A percentile compares a stretch with the other conserved stretches of the same genome.
phyloP scores from a whole-genome alignment of 2,888 invertebrate genomes.

The Desoria tigrina region DNA sequence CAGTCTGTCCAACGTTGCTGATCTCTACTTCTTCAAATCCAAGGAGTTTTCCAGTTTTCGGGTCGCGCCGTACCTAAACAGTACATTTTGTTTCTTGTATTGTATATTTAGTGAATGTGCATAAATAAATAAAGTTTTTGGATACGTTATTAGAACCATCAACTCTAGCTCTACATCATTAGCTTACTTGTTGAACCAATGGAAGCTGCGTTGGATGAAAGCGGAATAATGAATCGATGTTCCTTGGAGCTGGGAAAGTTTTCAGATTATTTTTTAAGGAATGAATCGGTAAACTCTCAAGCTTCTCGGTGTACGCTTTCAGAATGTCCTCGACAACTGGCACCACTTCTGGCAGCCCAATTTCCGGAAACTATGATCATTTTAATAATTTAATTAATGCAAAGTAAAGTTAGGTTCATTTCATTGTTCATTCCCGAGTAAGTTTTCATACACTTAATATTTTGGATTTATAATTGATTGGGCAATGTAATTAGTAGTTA shows the following conservation, averaged over 20 bases:
- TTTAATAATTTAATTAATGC: no score
- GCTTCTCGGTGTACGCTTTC: slow-evolving; percentile 67
- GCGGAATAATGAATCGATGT: slow-evolving; percentile 62
- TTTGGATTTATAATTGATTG: no score
- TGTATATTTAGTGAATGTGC: no score
- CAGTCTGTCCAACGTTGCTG: slow-evolving; percentile 65
- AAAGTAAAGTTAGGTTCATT: no score
- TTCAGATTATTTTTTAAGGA: slow-evolving; percentile 69
- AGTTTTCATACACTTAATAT: no score
- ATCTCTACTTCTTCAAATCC: slow-evolving; percentile 67
- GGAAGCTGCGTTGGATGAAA: slow-evolving; percentile 61
- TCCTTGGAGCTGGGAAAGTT: slow-evolving; percentile 65
- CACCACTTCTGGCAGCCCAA: slow-evolving; percentile 66
- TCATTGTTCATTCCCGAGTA: no score
- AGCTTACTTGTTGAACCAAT: slow-evolving; percentile 62
- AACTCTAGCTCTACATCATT: no score
- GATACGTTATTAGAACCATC: no score
- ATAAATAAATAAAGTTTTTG: no score
- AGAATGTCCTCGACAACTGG: slow-evolving; percentile 67
- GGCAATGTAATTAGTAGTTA: not conserved
- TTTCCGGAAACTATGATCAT: slow-evolving; percentile 43
- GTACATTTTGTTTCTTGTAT: slow-evolving; percentile 6
- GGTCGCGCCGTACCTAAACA: slow-evolving; percentile 69
- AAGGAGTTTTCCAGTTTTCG: slow-evolving; percentile 72
- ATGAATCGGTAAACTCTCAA: slow-evolving; percentile 73